Conservation (phyloP, 2,888 invertebrate genomes). For the Dorcus parallelipipedus region DNA sequence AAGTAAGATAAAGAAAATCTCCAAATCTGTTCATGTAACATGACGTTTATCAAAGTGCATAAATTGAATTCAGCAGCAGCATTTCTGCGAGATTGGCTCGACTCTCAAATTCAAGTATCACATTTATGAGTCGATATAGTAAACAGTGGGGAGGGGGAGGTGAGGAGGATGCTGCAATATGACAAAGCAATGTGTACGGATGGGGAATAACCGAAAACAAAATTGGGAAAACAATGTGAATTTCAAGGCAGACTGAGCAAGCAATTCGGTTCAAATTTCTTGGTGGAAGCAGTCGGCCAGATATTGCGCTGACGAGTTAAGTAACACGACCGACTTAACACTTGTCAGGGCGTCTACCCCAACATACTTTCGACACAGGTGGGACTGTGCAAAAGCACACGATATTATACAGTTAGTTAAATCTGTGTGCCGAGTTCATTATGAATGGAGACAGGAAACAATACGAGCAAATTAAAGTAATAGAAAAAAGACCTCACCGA, state of each 20-base stretch:
- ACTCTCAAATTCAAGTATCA: constrained; percentile 3
- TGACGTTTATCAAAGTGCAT: constrained; percentile 7
- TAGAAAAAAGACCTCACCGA: too few species aligned
- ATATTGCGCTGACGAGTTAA: background rate
- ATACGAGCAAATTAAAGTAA: too few species aligned
- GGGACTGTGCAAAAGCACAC: background rate
- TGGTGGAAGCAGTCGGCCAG: constrained; percentile 22
- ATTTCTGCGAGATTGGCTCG: constrained; percentile 5
- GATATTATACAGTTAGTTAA: constrained; percentile 4
- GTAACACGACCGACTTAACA: too few species aligned
- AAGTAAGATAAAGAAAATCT: background rate
- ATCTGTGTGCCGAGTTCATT: background rate
- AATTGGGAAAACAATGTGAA: constrained; percentile 32
- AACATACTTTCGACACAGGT: constrained; percentile 11
- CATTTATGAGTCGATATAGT: constrained; percentile 5
- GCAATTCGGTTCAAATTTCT: constrained; percentile 31
- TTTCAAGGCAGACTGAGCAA: constrained; percentile 31
- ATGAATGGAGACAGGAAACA: too few species aligned
- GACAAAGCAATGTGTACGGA: constrained; percentile 19
- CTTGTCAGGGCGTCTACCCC: constrained; percentile 3
- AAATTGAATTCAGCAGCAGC: constrained; percentile 5
- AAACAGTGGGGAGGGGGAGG: background rate
- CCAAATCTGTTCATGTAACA: constrained; percentile 6
- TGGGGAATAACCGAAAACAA: constrained; percentile 24
- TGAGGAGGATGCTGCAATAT: constrained; percentile 15